These are phyloP conservation scores for Parasteatoda lunata DNA, from an alignment of 2,888 invertebrate genomes.

Conservation along the genomic window DNA sequence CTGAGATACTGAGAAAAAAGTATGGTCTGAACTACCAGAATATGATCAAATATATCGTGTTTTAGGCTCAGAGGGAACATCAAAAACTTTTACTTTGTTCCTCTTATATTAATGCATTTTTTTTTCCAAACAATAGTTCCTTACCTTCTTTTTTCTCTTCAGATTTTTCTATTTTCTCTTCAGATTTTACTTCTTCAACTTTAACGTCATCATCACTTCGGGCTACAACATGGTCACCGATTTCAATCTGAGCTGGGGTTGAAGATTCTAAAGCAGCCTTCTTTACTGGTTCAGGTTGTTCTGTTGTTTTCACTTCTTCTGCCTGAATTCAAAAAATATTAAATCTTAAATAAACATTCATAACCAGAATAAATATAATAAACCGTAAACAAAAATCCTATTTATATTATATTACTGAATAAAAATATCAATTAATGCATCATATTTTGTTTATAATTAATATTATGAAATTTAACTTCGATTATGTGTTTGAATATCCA, in stretches of 20 bases:
- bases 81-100: too few species aligned
- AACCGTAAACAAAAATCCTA: not conserved
- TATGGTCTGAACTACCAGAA: too few species aligned
- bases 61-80: too few species aligned
- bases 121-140: not conserved
- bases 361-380: not conserved
- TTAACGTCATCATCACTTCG: slow-evolving; percentile 41
- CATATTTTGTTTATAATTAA: not conserved
- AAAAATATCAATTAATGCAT: not conserved
- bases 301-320: slow-evolving; percentile 9
- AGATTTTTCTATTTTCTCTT: slow-evolving; percentile 6
- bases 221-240: slow-evolving; percentile 31
- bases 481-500: not conserved
- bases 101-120: too few species aligned
- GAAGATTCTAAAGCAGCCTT: slow-evolving; percentile 40
- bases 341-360: not conserved
- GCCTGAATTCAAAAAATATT: not conserved
- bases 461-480: not conserved
- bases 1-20: too few species aligned
- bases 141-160: slow-evolving; percentile 1
- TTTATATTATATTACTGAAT: not conserved
- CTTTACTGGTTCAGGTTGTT: slow-evolving; percentile 8
- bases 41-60: too few species aligned
- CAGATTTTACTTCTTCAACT: not conserved
- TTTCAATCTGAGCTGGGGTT: slow-evolving; percentile 17